Evolutionary conservation across 2,113 vertebrate genomes (phyloP).

Genomic region (Micromys minutus): DNA sequence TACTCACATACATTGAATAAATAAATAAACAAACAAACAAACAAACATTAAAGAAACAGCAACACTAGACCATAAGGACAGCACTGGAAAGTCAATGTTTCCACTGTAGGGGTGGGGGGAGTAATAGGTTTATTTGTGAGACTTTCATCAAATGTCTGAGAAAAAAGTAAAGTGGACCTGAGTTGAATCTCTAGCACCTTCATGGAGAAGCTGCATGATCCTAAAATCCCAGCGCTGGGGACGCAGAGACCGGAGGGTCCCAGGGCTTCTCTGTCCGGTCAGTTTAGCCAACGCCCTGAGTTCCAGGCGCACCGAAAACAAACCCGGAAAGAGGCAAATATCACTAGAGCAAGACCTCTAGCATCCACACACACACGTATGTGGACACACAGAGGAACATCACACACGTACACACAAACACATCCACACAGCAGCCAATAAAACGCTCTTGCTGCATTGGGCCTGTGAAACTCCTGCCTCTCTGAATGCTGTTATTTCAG

Average conservation of each 20-base stretch:
- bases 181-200: background rate
- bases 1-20: too few relatives aligned
- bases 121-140: background rate
- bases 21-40: too few relatives aligned
- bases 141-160: background rate
- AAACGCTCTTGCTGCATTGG: background rate
- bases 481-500: background rate
- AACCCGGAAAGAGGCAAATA: background rate
- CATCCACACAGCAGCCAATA: background rate
- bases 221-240: background rate
- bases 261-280: background rate
- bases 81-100: background rate
- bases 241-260: background rate
- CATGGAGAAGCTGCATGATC: fast-evolving
- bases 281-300: background rate
- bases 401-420: background rate
- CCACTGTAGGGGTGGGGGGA: background rate
- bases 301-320: background rate
- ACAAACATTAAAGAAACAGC: too few relatives aligned
- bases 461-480: background rate
- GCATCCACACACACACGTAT: background rate
- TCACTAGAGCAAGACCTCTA: background rate
- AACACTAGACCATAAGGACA: too few relatives aligned
- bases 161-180: background rate
- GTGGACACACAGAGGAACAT: background rate